A percentile compares a stretch with the other conserved stretches of the same genome.
phyloP scores from a whole-genome alignment of 2,797 vertebrate species.

The Neosalanx taihuensis region DNA sequence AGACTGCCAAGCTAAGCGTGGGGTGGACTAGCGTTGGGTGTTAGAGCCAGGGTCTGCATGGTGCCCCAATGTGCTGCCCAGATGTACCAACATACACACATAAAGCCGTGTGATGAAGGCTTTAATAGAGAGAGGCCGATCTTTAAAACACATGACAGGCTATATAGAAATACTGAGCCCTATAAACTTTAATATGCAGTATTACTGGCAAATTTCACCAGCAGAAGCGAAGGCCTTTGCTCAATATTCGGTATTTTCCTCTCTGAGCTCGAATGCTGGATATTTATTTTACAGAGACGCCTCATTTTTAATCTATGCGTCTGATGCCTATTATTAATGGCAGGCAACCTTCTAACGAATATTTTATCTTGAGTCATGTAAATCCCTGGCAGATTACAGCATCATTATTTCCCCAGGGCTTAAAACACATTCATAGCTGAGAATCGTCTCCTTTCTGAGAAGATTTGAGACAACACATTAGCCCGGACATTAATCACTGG shows the following conservation, averaged over 20 bases:
- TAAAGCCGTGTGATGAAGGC: slow-evolving; percentile 68
- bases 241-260: slow-evolving; percentile 19
- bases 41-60: slow-evolving; percentile 55
- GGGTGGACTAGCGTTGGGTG: slow-evolving; percentile 45
- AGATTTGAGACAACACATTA: neutral
- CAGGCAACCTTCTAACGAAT: slow-evolving; percentile 29
- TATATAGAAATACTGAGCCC: slow-evolving; percentile 64
- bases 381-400: slow-evolving; percentile 4
- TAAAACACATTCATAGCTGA: neutral
- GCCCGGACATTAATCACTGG: no score
- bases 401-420: neutral
- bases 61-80: slow-evolving; percentile 65
- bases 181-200: slow-evolving; percentile 69
- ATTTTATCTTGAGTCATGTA: slow-evolving; percentile 21
- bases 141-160: slow-evolving; percentile 67
- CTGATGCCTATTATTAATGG: slow-evolving; percentile 33
- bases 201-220: slow-evolving; percentile 52
- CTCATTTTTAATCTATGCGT: neutral
- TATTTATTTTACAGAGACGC: slow-evolving; percentile 25
- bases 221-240: slow-evolving; percentile 25
- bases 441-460: neutral
- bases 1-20: neutral
- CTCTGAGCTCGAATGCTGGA: slow-evolving; percentile 32
- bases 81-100: slow-evolving; percentile 69
- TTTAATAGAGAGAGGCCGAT: slow-evolving; percentile 68